Percentiles rank a stretch among this genome's conserved stretches.
Conservation (phyloP, 2,888 invertebrate genomes). For the Stenurella melanura region DNA sequence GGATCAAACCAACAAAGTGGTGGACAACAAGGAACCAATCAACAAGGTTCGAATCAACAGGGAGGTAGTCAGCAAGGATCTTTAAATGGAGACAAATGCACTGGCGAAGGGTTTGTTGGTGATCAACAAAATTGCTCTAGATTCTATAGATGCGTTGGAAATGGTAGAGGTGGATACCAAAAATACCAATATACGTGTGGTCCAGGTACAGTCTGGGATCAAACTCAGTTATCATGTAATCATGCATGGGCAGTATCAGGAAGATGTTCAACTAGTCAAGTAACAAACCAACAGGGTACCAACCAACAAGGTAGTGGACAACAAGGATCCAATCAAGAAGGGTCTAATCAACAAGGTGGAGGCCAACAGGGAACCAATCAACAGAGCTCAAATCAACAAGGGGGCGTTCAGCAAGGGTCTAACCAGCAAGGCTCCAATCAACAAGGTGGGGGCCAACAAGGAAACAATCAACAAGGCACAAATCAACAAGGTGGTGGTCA, state of each 20-base stretch:
- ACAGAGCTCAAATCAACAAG: slow-evolving; percentile 30
- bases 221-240: slow-evolving; percentile 81
- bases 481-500: slow-evolving; percentile 33
- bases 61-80: background rate
- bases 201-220: slow-evolving; percentile 87
- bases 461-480: slow-evolving; percentile 44
- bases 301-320: slow-evolving; percentile 44
- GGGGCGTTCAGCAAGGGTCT: slow-evolving; percentile 45
- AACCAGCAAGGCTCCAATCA: slow-evolving; percentile 43
- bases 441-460: slow-evolving; percentile 40
- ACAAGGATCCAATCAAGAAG: slow-evolving; percentile 41
- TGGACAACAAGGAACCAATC: slow-evolving; percentile 13
- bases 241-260: slow-evolving; percentile 78
- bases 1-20: slow-evolving; percentile 36
- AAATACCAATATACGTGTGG: slow-evolving; percentile 84
- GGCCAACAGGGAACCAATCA: slow-evolving; percentile 64
- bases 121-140: slow-evolving; percentile 82
- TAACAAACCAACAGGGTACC: slow-evolving; percentile 51
- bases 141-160: slow-evolving; percentile 84
- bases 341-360: slow-evolving; percentile 45
- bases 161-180: slow-evolving; percentile 77
- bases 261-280: slow-evolving; percentile 52
- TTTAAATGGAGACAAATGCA: slow-evolving; percentile 70
- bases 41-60: slow-evolving; percentile 39
- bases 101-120: slow-evolving; percentile 81